phyloP scores from a whole-genome alignment of 2,113 vertebrate genomes.

The Crotalus helleri region DNA sequence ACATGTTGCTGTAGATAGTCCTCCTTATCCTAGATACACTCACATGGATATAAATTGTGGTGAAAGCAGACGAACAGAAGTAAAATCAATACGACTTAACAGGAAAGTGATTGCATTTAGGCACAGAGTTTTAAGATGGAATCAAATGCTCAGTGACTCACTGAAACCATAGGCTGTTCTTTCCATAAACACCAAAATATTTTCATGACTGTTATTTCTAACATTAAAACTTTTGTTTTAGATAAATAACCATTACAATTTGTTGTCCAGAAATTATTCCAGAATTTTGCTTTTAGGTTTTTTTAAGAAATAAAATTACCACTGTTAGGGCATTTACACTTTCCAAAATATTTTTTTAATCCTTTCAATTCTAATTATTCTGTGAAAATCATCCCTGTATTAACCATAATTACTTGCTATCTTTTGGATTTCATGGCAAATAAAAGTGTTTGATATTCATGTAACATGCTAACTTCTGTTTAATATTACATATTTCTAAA shows the following conservation, averaged over 20 bases:
- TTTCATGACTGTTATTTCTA: neutral
- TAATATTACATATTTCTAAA: slow-evolving; percentile 80
- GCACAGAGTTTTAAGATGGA: neutral
- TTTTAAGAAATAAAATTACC: slow-evolving; percentile 43
- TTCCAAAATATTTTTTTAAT: slow-evolving; percentile 56
- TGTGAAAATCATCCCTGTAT: slow-evolving; percentile 68
- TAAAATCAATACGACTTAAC: slow-evolving; percentile 6
- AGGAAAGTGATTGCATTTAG: neutral
- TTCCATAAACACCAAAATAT: neutral
- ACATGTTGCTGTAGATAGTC: neutral
- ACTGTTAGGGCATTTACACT: slow-evolving; percentile 53
- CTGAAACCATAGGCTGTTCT: neutral
- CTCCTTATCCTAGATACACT: neutral
- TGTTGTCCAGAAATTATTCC: slow-evolving; percentile 13
- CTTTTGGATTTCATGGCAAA: slow-evolving; percentile 70
- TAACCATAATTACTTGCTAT: slow-evolving; percentile 72
- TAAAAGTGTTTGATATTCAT: slow-evolving; percentile 75
- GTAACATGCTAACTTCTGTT: slow-evolving; percentile 73
- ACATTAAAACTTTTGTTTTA: neutral
- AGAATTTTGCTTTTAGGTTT: slow-evolving; percentile 48
- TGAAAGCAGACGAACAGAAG: neutral
- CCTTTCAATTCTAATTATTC: slow-evolving; percentile 74
- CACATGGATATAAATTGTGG: neutral
- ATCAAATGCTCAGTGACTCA: neutral
- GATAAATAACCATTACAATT: neutral